Base-by-base conservation (phyloP, 2,888 invertebrate species). In the Ommatoiulus sabulosus region DNA sequence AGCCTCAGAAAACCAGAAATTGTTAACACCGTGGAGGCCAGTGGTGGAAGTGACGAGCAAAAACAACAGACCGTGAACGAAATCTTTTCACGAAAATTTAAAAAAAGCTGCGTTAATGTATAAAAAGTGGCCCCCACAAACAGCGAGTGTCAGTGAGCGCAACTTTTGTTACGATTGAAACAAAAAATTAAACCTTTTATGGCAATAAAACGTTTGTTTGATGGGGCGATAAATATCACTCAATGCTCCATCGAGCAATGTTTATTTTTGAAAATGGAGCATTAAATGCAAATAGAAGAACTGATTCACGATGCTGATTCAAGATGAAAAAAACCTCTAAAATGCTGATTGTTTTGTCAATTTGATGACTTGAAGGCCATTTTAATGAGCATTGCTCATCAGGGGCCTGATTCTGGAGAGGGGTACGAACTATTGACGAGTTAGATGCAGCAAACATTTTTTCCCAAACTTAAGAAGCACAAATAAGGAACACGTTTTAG, bases 11-110 rank as follows among this genome's bases (percentile, higher is more conserved):
- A 72, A 72, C 72, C 1, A 72, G 72, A 72, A 72, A 72, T 72
- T 72, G 72, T 72, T 72, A 72, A 72, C 20, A n/a, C 72, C 72
- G 72, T 72, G 72, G 20, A 72, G 72, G 72, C 72, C 72, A 72
- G 8, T 72, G 24, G 24, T 72, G 72, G 24, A n/a, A n/a, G 24
- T 72, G 72, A 72, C n/a, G 24, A 72, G 72, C 72, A 72, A 72
- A 72, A 72, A 72, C 24, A 72, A 72, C 72, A 72, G 24, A 72
- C 17, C 72, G 72, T 72, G 72, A 72, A 72, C 24, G 72, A 24
- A 24, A 72, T 72, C 24, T 72, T 24, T 72, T 24, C 72, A 72
- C 8, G 72, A 72, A 72, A 72, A 35, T 35, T 35, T 24, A 20
- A 57, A 72, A 72, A 72, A 72, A 20, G n/a, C 35, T n/a, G n/a